Evolutionary conservation across 2,888 invertebrate genomes (phyloP), one percentile per base, ranked within the genome.

Genomic region (Argynnis bischoffii): DNA sequence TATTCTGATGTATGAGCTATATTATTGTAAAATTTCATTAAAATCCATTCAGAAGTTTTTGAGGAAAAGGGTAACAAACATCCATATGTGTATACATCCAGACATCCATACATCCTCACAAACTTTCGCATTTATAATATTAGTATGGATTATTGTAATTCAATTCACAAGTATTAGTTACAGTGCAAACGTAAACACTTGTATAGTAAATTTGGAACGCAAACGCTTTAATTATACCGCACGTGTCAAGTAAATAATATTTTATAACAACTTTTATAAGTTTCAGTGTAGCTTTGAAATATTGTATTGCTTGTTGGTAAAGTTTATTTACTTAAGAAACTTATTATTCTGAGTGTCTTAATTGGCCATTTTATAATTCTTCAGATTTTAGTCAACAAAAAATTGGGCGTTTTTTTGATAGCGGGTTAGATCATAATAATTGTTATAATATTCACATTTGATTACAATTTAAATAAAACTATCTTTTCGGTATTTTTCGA

Each of bases 181-280:
- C 14, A 54, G n/a, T 35, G 15, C 11, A 35, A 35, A 35, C 8
- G 15, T n/a, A 55, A 15, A 31, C n/a, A 55, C n/a, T 55, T n/a
- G 13, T 35, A 14, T n/a, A 8, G 15, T 31, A 26, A 55, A 55
- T 31, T 47, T 11, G 35, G 35, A 41, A 8, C 35, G 35, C 35
- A 41, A 11, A 11, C 35, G 35, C 35, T 41, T 41, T 41, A 57
- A 11, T 8, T 57, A 21, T 57, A 57, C 26, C 15, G 26, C 48
- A 48, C 48, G 47, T 48, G 31, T 48, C 59, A 48, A 26, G 13
- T 16, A 48, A 59, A 48, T 57, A 2, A 57, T 48, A 16, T 48
- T 59, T 48, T 13, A 48, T 16, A 48, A 59, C 26, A 26, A 48
- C 57, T 48, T 59, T 47, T 59, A 59, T 48, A 59, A 59, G 48